A percentile compares a stretch with the other conserved stretches of the same genome.
Conservation (phyloP, 2,797 vertebrate genomes). For the Moxostoma hubbsi region DNA sequence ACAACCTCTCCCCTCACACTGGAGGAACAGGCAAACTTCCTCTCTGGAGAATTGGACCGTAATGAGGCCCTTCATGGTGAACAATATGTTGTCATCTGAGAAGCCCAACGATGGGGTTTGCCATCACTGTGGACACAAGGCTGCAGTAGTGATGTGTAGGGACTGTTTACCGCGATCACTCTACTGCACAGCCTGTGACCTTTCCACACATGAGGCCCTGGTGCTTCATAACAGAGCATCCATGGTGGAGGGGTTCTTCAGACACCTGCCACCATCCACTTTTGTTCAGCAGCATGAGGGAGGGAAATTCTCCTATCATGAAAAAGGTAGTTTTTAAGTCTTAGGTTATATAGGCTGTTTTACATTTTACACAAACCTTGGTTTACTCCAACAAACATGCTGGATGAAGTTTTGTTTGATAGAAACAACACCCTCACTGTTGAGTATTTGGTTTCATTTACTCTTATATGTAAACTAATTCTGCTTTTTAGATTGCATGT, state of each 20-base stretch:
- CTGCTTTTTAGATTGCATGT: constrained; percentile 21
- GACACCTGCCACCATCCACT: constrained; percentile 4
- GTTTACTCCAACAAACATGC: too few relatives aligned
- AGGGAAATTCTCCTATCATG: not conserved
- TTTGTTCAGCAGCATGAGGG: not conserved
- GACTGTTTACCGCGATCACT: too few relatives aligned
- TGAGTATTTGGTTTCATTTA: constrained; percentile 4
- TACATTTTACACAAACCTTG: not conserved
- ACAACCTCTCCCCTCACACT: too few relatives aligned
- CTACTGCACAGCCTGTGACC: not conserved
- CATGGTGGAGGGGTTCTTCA: constrained; percentile 13
- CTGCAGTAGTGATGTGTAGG: constrained; percentile 16
- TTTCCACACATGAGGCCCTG: constrained; percentile 14
- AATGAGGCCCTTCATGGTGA: too few relatives aligned
- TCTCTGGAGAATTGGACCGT: too few relatives aligned
- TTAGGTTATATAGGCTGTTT: not conserved
- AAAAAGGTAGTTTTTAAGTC: too few relatives aligned
- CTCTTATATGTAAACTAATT: constrained; percentile 7
- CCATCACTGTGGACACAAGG: constrained; percentile 11
- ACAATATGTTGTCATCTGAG: too few relatives aligned
- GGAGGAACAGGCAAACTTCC: too few relatives aligned
- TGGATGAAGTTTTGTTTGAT: too few relatives aligned
- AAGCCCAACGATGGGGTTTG: constrained; percentile 1
- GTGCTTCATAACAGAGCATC: constrained; percentile 22
- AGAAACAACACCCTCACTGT: too few relatives aligned